Evolutionary conservation across 2,888 invertebrate genomes (phyloP), one percentile per base, ranked within the genome.

Genomic region (Eutolmus rufibarbis): DNA sequence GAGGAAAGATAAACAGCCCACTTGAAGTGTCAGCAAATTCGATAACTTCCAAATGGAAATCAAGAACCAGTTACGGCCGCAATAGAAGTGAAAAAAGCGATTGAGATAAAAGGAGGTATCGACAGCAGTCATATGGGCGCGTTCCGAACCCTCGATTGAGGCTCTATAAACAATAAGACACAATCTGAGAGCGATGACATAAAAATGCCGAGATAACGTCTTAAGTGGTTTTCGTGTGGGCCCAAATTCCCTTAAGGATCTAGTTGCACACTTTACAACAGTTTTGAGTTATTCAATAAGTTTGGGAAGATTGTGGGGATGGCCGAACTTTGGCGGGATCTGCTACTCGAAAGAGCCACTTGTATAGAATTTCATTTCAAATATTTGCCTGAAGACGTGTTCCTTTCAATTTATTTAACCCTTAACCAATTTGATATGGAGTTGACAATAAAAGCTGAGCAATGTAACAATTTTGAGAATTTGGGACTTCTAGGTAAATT

Each of bases 1-100:
- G 43, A 23, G 86, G 56, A 87, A 86, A 87, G 88, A 88, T 88
- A 88, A 88, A 88, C 88, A 88, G 74, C 85, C 88, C 87, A 88
- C 88, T 88, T 88, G 51, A 87, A 74, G 79, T 88, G 88, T 88
- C 88, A 88, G 88, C 88, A 85, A 88, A 88, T 88, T 88, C 86
- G 87, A 88, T 87, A 85, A 88, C 79, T 84, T 87, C 78, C 43
- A 74, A 77, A 88, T 31, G 77, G 87, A 74, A 88, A 85, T 86
- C 74, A 85, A 85, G 86, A 85, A 85, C 87, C 88, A 85, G 87
- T 87, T 86, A 86, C 77, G 46, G 23, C 12, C 23, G 40, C 31
- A 82, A 82, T 82, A 82, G 81, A 19, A 51, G 51, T 51, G 51
- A n/a, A 51, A 51, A 51, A 66, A 19, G 37, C 82, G 66, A 34